Evolutionary conservation across 1,140 invertebrate genomes (phyloP).

Genomic region (Drosophila busckii): DNA sequence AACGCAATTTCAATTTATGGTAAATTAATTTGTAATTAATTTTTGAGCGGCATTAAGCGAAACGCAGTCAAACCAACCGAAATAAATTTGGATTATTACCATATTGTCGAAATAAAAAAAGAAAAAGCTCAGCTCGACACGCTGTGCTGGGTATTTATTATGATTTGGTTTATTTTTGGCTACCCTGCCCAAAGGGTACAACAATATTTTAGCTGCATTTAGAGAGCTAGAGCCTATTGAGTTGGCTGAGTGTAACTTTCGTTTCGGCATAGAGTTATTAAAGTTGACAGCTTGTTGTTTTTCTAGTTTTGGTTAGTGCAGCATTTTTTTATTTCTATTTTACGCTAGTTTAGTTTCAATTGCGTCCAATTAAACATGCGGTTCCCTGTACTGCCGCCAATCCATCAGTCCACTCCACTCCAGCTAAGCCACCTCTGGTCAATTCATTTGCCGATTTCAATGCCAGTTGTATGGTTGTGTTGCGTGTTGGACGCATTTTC

Average conservation of each 20-base stretch:
- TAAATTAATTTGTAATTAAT: slow-evolving; percentile 78
- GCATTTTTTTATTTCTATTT: slow-evolving; percentile 69
- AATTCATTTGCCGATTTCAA: not conserved
- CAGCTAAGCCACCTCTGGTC: too few relatives aligned
- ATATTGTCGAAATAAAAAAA: slow-evolving; percentile 24
- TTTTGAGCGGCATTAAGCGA: slow-evolving; percentile 30
- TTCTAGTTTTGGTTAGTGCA: slow-evolving; percentile 11
- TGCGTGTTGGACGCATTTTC: slow-evolving; percentile 62
- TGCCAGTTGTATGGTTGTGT: slow-evolving; percentile 1
- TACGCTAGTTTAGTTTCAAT: slow-evolving; percentile 76
- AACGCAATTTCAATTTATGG: slow-evolving; percentile 61
- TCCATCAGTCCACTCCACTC: not conserved
- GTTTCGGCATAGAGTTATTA: too few relatives aligned
- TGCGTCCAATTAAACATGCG: slow-evolving; percentile 76
- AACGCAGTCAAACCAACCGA: slow-evolving; percentile 34
- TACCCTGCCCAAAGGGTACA: too few relatives aligned
- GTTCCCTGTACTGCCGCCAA: slow-evolving; percentile 22
- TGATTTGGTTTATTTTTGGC: too few relatives aligned
- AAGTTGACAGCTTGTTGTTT: too few relatives aligned
- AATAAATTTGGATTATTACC: slow-evolving; percentile 11
- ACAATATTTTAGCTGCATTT: too few relatives aligned
- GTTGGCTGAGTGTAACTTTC: too few relatives aligned
- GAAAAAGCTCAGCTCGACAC: too few relatives aligned
- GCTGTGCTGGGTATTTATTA: too few relatives aligned
- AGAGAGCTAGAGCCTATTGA: too few relatives aligned